These are phyloP conservation scores for Antedon mediterranea DNA, from an alignment of 53 echinoderm and acorn worm species.

Conservation along the genomic window DNA sequence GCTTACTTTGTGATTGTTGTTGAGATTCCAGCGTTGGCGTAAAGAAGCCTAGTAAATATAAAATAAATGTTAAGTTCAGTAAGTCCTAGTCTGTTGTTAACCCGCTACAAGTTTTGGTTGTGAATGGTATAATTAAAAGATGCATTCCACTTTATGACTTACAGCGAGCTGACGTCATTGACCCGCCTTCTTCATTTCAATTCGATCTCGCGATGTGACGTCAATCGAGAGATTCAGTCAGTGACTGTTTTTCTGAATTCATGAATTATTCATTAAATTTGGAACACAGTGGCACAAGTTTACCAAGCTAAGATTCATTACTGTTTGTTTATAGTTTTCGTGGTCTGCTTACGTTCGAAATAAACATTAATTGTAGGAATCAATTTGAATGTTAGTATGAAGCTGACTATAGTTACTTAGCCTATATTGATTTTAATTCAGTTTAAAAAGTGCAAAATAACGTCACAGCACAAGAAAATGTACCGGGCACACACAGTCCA, in stretches of 20 bases:
- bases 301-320: neutral
- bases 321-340: neutral
- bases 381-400: neutral
- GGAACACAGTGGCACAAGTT: neutral
- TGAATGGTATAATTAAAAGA: neutral
- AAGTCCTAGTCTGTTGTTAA: neutral
- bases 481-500: neutral
- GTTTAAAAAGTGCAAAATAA: neutral
- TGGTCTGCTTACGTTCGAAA: neutral
- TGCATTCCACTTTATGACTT: neutral
- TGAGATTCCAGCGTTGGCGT: conserved; percentile 1
- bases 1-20: neutral
- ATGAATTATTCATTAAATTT: neutral
- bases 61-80: neutral
- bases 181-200: neutral
- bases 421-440: neutral
- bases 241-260: neutral
- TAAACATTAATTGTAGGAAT: neutral
- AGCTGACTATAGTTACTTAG: neutral
- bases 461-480: neutral
- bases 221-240: neutral
- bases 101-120: neutral
- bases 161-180: neutral
- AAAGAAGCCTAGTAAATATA: neutral
- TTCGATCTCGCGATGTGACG: neutral